Evolutionary conservation across 2,113 vertebrate species (phyloP).

Genomic region (Eidolon helvum): DNA sequence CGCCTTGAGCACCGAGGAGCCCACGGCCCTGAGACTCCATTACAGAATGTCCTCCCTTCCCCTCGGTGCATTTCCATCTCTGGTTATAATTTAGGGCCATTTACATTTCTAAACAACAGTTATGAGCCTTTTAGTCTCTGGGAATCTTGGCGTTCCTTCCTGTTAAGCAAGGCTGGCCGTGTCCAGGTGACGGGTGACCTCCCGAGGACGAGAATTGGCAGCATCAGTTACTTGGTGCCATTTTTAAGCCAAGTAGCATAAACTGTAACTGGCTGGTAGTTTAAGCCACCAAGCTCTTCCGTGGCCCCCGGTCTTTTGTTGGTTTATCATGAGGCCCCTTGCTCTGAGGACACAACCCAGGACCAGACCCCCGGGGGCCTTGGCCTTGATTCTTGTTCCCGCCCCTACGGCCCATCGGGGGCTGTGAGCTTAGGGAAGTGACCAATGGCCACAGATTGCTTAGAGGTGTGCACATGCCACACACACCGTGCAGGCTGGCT

Average conservation of each 20-base stretch:
- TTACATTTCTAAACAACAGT: conserved; percentile 44
- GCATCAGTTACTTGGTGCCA: not conserved
- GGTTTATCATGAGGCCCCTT: not conserved
- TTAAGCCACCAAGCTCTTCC: not conserved
- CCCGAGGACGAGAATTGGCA: not conserved
- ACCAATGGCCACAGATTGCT: not conserved
- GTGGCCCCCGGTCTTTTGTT: not conserved
- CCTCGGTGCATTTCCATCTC: not conserved
- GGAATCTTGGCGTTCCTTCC: not conserved
- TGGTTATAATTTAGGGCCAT: conserved; percentile 24
- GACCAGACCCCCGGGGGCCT: not conserved
- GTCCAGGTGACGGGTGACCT: not conserved
- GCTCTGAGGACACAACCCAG: not conserved
- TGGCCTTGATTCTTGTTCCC: not conserved
- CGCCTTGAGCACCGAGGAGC: not conserved
- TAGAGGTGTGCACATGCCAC: too few species aligned
- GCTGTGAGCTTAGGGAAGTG: not conserved
- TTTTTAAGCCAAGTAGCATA: not conserved
- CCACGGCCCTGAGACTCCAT: not conserved
- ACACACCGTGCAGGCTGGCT: rapidly evolving
- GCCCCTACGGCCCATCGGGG: not conserved
- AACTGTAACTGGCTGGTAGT: not conserved
- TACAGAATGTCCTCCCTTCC: not conserved
- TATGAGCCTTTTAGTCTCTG: not conserved
- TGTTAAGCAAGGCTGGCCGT: not conserved